A percentile compares a stretch with the other conserved stretches of the same genome.
phyloP scores from a whole-genome alignment of 2,113 vertebrate genomes.

The Tragelaphus imberbis region DNA sequence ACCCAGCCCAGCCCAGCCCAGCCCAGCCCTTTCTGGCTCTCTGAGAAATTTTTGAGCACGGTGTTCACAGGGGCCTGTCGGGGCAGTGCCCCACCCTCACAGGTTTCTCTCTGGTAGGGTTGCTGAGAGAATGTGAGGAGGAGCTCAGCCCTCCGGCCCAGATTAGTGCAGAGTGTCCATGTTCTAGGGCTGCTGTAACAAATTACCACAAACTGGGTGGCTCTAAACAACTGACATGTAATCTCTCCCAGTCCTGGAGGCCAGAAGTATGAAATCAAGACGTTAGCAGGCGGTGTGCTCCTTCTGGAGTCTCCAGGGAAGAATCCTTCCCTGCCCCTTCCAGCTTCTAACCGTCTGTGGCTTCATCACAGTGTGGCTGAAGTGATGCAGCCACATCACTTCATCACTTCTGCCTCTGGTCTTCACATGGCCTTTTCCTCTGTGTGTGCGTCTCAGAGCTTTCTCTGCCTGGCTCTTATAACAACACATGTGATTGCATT shows the following conservation, averaged over 20 bases:
- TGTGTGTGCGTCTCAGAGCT: neutral
- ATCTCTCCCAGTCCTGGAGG: neutral
- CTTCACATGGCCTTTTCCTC: neutral
- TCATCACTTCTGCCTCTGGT: neutral
- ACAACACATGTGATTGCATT: neutral
- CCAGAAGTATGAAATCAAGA: neutral
- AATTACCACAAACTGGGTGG: neutral
- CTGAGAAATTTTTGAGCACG: neutral
- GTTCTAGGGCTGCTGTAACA: neutral
- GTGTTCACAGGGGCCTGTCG: neutral
- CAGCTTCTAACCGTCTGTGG: neutral
- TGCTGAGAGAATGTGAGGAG: neutral
- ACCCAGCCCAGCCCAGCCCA: neutral
- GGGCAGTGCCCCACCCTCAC: too few species aligned
- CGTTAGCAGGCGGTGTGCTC: neutral
- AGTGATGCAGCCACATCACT: too few species aligned
- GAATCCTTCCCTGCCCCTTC: neutral
- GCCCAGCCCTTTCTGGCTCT: neutral
- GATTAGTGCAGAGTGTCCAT: neutral
- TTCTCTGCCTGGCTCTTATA: neutral
- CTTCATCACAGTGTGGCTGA: neutral
- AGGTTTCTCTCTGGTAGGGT: neutral
- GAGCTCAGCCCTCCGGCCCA: neutral
- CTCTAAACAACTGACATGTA: neutral
- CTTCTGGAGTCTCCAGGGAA: neutral